Evolutionary conservation across 2,797 vertebrate genomes (phyloP).

Genomic region (Paratrypauchen microcephalus): DNA sequence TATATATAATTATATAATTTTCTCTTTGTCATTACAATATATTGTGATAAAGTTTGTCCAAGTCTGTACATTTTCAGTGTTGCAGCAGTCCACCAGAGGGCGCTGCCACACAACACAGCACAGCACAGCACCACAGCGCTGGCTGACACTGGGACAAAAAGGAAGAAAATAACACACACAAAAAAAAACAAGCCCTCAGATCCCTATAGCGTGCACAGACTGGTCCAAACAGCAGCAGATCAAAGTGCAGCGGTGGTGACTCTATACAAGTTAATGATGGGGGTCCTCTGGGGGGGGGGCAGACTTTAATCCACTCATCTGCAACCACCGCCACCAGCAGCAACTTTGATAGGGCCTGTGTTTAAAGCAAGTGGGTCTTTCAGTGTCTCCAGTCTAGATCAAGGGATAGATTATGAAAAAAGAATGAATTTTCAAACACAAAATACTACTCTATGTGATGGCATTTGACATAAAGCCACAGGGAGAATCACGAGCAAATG

Average conservation of each 20-base stretch:
- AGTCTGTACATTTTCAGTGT: background rate
- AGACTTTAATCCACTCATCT: slow-evolving; percentile 45
- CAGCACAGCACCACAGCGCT: slow-evolving; percentile 23
- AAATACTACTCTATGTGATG: too few species aligned
- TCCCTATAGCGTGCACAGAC: slow-evolving; percentile 45
- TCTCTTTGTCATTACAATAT: too few species aligned
- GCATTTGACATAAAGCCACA: background rate
- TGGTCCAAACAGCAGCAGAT: slow-evolving; percentile 49
- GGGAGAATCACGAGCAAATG: background rate
- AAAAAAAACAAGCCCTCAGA: slow-evolving; percentile 33
- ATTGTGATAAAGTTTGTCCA: too few species aligned
- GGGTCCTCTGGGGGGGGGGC: slow-evolving; percentile 30
- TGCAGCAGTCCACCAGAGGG: slow-evolving; percentile 55
- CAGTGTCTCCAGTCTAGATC: slow-evolving; percentile 20
- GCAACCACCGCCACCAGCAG: slow-evolving; percentile 36
- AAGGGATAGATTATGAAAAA: slow-evolving; percentile 7
- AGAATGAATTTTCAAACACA: background rate
- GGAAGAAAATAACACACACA: too few species aligned
- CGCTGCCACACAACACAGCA: slow-evolving; percentile 38
- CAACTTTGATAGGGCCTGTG: slow-evolving; percentile 50
- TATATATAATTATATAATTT: too few species aligned
- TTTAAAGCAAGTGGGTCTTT: slow-evolving; percentile 30
- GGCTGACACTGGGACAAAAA: background rate
- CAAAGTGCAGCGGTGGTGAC: slow-evolving; percentile 40
- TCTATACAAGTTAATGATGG: slow-evolving; percentile 46